Conservation (phyloP, 2,888 invertebrate species). For the Sturmia bella region DNA sequence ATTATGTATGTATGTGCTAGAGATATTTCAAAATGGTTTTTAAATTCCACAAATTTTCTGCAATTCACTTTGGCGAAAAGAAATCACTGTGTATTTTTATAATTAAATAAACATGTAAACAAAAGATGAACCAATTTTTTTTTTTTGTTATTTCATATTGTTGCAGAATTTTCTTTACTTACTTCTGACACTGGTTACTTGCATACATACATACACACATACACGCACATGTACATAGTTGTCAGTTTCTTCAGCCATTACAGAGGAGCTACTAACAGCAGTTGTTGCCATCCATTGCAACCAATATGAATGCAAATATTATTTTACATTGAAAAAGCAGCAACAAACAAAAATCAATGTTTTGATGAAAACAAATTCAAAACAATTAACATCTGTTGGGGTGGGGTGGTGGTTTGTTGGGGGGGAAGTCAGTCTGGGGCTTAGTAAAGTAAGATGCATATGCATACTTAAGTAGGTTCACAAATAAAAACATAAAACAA, state of each 20-base stretch:
- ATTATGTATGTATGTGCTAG: too few species aligned
- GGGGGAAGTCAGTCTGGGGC: neutral
- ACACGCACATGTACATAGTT: neutral
- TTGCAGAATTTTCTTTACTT: too few species aligned
- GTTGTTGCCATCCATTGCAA: neutral
- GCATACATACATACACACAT: neutral
- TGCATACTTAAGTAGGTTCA: neutral
- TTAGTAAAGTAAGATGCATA: neutral
- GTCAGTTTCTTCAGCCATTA: slow-evolving; percentile 21
- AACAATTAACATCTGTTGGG: slow-evolving; percentile 12
- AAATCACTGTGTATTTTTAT: too few species aligned
- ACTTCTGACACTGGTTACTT: slow-evolving; percentile 9
- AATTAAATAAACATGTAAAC: slow-evolving; percentile 20
- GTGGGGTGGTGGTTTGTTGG: too few species aligned
- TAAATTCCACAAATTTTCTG: too few species aligned
- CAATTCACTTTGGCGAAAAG: too few species aligned
- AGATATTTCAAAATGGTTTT: too few species aligned
- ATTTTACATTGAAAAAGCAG: slow-evolving; percentile 20
- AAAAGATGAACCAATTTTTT: slow-evolving; percentile 50
- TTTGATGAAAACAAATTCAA: slow-evolving; percentile 29
- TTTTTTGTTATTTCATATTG: slow-evolving; percentile 5
- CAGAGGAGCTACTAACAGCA: neutral
- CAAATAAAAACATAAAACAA: slow-evolving; percentile 12
- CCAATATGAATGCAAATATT: slow-evolving; percentile 5
- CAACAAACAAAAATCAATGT: slow-evolving; percentile 52